Conservation (phyloP, 2,113 vertebrate species). For the Stegostoma tigrinum region DNA sequence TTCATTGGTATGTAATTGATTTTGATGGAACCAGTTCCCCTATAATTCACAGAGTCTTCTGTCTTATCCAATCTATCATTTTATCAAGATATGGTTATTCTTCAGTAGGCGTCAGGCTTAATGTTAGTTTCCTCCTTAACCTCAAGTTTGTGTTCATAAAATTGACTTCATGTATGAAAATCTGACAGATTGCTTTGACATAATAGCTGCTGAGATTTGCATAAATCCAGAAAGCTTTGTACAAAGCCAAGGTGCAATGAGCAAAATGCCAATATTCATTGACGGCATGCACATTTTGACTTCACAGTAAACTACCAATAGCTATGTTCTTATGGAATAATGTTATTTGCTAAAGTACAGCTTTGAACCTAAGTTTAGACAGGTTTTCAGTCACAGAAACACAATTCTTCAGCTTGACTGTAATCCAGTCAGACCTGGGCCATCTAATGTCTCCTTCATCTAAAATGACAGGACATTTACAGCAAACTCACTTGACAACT, state of each 20-base stretch:
- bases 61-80: neutral
- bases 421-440: conserved; percentile 41
- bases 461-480: conserved; percentile 56
- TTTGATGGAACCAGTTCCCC: neutral
- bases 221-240: conserved; percentile 7
- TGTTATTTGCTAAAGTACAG: conserved; percentile 26
- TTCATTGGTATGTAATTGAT: neutral
- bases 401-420: conserved; percentile 7
- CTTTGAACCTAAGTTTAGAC: conserved; percentile 21
- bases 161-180: neutral
- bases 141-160: neutral
- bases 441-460: conserved; percentile 46
- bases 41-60: neutral
- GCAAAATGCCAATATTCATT: neutral
- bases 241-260: neutral
- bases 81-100: neutral
- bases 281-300: conserved; percentile 22
- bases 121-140: neutral
- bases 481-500: conserved; percentile 64
- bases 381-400: conserved; percentile 22
- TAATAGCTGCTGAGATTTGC: neutral
- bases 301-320: conserved; percentile 19
- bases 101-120: neutral
- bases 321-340: neutral
- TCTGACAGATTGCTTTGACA: neutral